Evolutionary conservation across 2,888 invertebrate species (phyloP).

Genomic region (Stenoptilia bipunctidactyla): DNA sequence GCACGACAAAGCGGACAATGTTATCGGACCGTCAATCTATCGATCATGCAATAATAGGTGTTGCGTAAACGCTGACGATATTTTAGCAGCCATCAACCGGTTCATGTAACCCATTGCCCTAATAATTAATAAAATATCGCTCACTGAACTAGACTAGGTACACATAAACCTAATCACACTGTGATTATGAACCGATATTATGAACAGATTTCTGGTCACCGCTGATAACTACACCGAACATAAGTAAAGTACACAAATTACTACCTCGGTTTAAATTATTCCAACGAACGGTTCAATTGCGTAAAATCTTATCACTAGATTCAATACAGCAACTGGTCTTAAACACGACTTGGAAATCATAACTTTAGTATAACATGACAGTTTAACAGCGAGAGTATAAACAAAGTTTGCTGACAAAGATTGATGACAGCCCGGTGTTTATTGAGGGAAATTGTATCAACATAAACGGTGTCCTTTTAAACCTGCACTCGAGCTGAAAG

Average conservation of each 20-base stretch:
- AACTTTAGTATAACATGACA: conserved; percentile 34
- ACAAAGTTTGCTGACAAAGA: conserved; percentile 26
- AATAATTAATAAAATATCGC: conserved; percentile 59
- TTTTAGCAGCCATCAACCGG: conserved; percentile 47
- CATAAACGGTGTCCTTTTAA: conserved; percentile 27
- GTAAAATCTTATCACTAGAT: conserved; percentile 21
- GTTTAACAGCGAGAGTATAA: conserved; percentile 18
- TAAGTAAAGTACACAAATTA: conserved; percentile 27
- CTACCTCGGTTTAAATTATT: conserved; percentile 19
- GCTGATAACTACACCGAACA: conserved; percentile 31
- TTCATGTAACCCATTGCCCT: conserved; percentile 45
- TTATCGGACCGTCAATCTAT: conserved; percentile 48
- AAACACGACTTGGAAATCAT: conserved; percentile 25
- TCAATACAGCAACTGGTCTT: conserved; percentile 25
- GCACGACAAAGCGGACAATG: conserved; percentile 33
- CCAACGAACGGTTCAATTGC: conserved; percentile 17
- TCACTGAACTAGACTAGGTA: conserved; percentile 42
- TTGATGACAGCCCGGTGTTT: conserved; percentile 23
- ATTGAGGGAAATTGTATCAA: conserved; percentile 27
- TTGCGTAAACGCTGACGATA: conserved; percentile 46
- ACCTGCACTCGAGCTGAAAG: conserved; percentile 24
- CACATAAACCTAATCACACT: neutral
- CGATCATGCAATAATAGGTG: conserved; percentile 39
- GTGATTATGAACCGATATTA: neutral
- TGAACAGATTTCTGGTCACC: conserved; percentile 29